Percentiles rank a stretch among this genome's conserved stretches.
These are phyloP conservation scores for Scomber colias DNA, from an alignment of 2,113 vertebrate genomes.

Conservation along the genomic window DNA sequence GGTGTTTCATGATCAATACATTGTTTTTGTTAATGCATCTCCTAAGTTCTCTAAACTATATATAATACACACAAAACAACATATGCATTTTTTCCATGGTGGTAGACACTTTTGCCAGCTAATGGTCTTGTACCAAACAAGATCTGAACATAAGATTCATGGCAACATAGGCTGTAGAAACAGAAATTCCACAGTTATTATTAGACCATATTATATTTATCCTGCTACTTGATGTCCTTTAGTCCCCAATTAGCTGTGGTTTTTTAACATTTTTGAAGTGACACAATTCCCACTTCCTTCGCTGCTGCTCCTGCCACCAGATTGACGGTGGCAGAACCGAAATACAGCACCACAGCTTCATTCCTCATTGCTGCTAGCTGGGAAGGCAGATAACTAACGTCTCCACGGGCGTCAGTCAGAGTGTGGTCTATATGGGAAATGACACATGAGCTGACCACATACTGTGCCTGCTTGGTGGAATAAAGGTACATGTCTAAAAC, in stretches of 20 bases:
- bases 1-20: neutral
- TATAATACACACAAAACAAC: neutral
- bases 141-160: neutral
- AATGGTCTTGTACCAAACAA: neutral
- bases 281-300: conserved; percentile 8
- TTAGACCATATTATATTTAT: neutral
- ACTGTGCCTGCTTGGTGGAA: conserved; percentile 68
- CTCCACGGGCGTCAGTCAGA: conserved; percentile 50
- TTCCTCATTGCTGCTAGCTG: conserved; percentile 25
- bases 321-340: neutral
- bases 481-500: conserved; percentile 72
- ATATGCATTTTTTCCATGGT: neutral
- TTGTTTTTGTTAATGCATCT: neutral
- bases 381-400: conserved; percentile 34
- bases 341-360: neutral
- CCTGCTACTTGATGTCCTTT: conserved; percentile 25
- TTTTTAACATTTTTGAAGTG: conserved; percentile 33
- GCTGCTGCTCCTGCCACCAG: neutral
- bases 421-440: conserved; percentile 57
- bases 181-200: conserved; percentile 1
- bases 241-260: neutral
- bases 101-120: neutral
- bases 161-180: neutral
- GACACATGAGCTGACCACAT: conserved; percentile 70
- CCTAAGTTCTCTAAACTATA: neutral